Base-by-base conservation (phyloP, 2,888 invertebrate species). In the Eledona agricola region DNA sequence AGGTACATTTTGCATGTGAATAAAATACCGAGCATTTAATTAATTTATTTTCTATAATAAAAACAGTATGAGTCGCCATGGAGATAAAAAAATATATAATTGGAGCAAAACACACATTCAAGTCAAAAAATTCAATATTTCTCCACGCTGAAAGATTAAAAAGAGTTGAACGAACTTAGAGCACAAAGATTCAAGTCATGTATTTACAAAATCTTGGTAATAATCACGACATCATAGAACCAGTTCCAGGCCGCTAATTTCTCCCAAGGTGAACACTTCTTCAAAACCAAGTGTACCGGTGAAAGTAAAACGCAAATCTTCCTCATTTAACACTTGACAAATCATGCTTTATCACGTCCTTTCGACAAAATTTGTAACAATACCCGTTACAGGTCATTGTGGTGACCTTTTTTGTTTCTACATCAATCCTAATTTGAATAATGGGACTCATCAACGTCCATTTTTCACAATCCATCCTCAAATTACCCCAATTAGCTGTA, bases 241-340 rank as follows among this genome's bases (percentile, higher is more conserved):
- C 13, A 13, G 35, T 35, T 23, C 20, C 19, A 13, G 15, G 13
- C 2, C 4, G 9, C 22, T 9, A 38, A 42, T 42, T 42, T 42
- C 28, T 26, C 42, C 12, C 28, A 26, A 40, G 28, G 31, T 6
- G n/a, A 5, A 20, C 4, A 35, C n/a, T 22, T 20, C 7, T 42
- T 49, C 49, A 49, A 49, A 49, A 38, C 40, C 49, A 49, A 40
- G 49, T 38, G 32, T 32, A 49, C 40, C 7, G 19, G 23, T 12
- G 25, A 49, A 49, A 49, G 49, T 38, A 49, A 49, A 49, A 49
- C n/a, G 49, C 40, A 34, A 46, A 19, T 32, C 19, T 35, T n/a
- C 23, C 34, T 31, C 38, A 31, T 15, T 37, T 17, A 34, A 22
- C 6, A 7, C 9, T 17, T 38, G 38, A 25, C 3, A 6, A 7